phyloP scores from a whole-genome alignment of 2,113 vertebrate genomes.

The Gila orcuttii region DNA sequence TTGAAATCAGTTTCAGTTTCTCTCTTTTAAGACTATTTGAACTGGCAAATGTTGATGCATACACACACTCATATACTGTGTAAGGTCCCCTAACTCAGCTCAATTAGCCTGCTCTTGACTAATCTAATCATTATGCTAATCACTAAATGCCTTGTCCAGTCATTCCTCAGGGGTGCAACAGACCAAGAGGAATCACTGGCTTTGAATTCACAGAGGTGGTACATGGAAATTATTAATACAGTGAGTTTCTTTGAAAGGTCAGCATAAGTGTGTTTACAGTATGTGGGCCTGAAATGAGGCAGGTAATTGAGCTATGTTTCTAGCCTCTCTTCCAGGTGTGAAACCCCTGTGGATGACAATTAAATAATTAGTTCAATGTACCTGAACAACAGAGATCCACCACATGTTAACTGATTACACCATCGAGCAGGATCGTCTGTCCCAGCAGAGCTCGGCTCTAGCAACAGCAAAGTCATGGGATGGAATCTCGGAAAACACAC shows the following conservation, averaged over 20 bases:
- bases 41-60: neutral
- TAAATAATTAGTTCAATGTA: slow-evolving; percentile 41
- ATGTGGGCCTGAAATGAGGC: slow-evolving; percentile 16
- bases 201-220: neutral
- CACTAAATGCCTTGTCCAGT: neutral
- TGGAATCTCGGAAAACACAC: neutral
- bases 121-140: slow-evolving; percentile 13
- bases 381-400: slow-evolving; percentile 46
- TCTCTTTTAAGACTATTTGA: neutral
- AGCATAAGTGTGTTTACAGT: slow-evolving; percentile 46
- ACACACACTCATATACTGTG: neutral
- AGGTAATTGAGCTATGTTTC: slow-evolving; percentile 43
- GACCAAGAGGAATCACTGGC: neutral
- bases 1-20: neutral
- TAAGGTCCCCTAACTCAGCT: slow-evolving; percentile 18
- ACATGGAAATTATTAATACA: neutral
- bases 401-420: slow-evolving; percentile 45
- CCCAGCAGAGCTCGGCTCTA: neutral
- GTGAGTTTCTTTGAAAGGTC: neutral
- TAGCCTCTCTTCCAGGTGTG: slow-evolving; percentile 45
- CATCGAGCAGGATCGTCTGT: slow-evolving; percentile 15
- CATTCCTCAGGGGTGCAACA: neutral
- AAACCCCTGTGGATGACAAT: slow-evolving; percentile 44
- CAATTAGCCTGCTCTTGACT: slow-evolving; percentile 12
- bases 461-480: neutral